These are phyloP conservation scores for Oikopleura dioica DNA, from an alignment of 23 tunicate species.

Conservation along the genomic window DNA sequence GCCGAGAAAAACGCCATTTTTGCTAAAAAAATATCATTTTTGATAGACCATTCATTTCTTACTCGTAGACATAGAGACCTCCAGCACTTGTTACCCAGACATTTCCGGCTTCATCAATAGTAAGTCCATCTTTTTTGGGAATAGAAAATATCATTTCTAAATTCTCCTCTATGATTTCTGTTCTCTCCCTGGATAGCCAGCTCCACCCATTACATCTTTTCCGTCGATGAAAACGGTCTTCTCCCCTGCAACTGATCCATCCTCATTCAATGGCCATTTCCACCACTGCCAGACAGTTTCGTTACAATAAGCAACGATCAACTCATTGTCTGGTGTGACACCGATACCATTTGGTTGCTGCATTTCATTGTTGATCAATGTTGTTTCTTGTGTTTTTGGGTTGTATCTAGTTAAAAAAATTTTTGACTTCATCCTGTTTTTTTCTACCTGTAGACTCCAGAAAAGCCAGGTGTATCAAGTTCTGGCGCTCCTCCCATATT, in stretches of 20 bases:
- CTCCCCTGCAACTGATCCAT: background rate
- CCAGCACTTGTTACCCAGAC: slow-evolving; percentile 6
- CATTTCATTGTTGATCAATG: background rate
- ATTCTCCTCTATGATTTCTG: background rate
- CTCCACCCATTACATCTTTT: background rate
- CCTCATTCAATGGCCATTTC: background rate
- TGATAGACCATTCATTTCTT: background rate
- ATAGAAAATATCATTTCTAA: too few relatives aligned
- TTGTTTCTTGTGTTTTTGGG: background rate
- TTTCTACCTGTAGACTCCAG: background rate
- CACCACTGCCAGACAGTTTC: slow-evolving; percentile 4
- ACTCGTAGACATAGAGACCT: background rate
- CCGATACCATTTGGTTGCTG: slow-evolving; percentile 9
- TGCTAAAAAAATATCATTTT: background rate
- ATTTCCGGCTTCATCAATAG: slow-evolving; percentile 7
- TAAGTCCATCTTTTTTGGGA: background rate
- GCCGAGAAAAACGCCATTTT: background rate
- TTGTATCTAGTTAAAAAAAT: too few relatives aligned
- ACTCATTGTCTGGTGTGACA: background rate
- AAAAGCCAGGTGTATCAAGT: background rate
- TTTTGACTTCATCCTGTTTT: too few relatives aligned
- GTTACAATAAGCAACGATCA: slow-evolving; percentile 11
- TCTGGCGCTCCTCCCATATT: slow-evolving; percentile 5
- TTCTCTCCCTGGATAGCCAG: background rate
- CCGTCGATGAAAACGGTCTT: background rate